Base-by-base conservation (phyloP, 53 echinoderm and acorn worm species). In the Echinarachnius parma region DNA sequence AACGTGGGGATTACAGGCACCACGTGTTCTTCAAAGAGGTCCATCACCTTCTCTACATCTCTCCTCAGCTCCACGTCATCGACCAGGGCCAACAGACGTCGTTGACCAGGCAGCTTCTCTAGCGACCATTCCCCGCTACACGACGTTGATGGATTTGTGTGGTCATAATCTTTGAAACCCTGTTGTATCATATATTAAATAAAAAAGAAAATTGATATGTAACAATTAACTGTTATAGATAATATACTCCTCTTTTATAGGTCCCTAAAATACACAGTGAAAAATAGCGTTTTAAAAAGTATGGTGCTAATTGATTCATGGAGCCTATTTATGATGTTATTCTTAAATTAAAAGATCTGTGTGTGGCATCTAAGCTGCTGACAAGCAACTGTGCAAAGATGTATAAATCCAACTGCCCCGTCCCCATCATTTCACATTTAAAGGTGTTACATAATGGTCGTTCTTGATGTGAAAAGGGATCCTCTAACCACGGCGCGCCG, bases 81-180 rank as follows among this genome's bases (percentile, higher is more conserved):
- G 9, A 65, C 47, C 44, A 65, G 48, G 2, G 18, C 46, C 45
- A 65, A 19, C 5, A 65, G 65, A 28, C 46, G 65, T 4, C 65
- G 37, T 29, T 65, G 65, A 46, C 65, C 65, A 16, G 7, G 44
- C 65, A 65, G 39, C 44, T 27, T 65, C 10, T 65, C 65, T 3
- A 46, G 48, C 46, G 65, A 65, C 65, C 65, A 65, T 3, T 65
- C 28, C 9, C 65, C 65, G 29, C 65, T 65, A 29, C 65, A 65
- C 28, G 4, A 46, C 7, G 65, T 65, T 22, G 65, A 46, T 13
- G 65, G 47, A 19, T 46, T 44, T 0, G 27, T 7, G 9, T 8
- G 28, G 65, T 48, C 24, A 27, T 65, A 65, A 1, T 65, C 65
- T 35, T 48, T 28, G 46, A 65, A 65, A 11, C 46, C 65, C 65